A percentile compares a stretch with the other conserved stretches of the same genome.
These are phyloP conservation scores for Metopia argyrocephala DNA, from an alignment of 2,888 invertebrate genomes.

Conservation along the genomic window DNA sequence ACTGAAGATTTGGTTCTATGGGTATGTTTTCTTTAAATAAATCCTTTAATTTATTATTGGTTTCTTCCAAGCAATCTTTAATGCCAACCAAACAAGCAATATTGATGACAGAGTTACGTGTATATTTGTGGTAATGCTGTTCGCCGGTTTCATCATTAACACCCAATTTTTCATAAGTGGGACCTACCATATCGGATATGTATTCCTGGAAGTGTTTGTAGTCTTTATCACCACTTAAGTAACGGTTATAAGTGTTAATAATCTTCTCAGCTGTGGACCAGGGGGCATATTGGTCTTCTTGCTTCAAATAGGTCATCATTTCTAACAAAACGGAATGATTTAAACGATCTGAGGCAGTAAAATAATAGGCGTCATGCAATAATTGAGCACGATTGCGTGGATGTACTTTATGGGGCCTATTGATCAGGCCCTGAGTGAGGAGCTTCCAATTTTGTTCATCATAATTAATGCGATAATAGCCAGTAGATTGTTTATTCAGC, in stretches of 20 bases:
- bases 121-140: slow-evolving; percentile 71
- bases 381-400: slow-evolving; percentile 90
- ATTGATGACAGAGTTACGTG: slow-evolving; percentile 72
- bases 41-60: slow-evolving; percentile 69
- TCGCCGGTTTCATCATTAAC: slow-evolving; percentile 71
- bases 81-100: slow-evolving; percentile 74
- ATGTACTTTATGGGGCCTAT: slow-evolving; percentile 83
- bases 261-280: slow-evolving; percentile 72
- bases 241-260: slow-evolving; percentile 69
- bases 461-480: slow-evolving; percentile 85
- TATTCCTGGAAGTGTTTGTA: slow-evolving; percentile 71
- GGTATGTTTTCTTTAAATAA: slow-evolving; percentile 64
- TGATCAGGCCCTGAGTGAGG: slow-evolving; percentile 82
- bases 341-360: slow-evolving; percentile 68
- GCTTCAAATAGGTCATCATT: slow-evolving; percentile 72
- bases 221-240: slow-evolving; percentile 69
- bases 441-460: slow-evolving; percentile 84
- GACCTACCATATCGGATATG: slow-evolving; percentile 67
- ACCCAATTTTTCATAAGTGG: slow-evolving; percentile 72
- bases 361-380: slow-evolving; percentile 85
- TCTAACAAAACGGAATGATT: slow-evolving; percentile 69
- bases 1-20: slow-evolving; percentile 75
- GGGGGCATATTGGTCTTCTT: slow-evolving; percentile 75
- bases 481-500: slow-evolving; percentile 75
- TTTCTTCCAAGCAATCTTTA: slow-evolving; percentile 70